Percentiles rank a stretch among this genome's conserved stretches.
These are phyloP conservation scores for Aptenodytes patagonicus DNA, from an alignment of 2,113 vertebrate species.

Conservation along the genomic window DNA sequence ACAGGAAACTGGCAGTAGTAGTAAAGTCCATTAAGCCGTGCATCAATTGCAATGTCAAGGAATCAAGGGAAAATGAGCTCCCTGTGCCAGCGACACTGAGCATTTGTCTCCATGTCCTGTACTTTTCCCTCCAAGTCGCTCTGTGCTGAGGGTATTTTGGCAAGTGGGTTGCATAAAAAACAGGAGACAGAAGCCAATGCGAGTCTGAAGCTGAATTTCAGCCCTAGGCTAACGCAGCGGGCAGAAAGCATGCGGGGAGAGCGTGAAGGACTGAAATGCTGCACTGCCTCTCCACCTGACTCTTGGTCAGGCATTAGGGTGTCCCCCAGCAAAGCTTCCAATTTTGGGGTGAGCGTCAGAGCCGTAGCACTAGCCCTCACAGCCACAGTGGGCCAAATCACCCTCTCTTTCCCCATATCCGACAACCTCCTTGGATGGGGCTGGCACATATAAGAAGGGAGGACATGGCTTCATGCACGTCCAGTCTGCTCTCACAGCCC, in stretches of 20 bases:
- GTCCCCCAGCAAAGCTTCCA: background rate
- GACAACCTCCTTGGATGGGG: background rate
- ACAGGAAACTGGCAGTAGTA: background rate
- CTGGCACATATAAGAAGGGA: background rate
- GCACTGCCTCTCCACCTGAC: fast-evolving
- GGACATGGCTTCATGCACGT: fast-evolving
- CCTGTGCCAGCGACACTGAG: background rate
- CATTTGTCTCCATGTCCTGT: background rate
- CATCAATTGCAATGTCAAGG: background rate
- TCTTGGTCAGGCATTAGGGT: background rate
- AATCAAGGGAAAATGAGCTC: background rate
- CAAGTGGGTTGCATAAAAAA: background rate
- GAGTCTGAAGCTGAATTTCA: background rate
- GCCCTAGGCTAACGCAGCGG: background rate
- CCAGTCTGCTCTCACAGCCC: background rate
- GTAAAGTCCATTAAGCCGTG: background rate
- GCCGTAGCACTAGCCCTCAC: background rate
- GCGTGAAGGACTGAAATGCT: background rate
- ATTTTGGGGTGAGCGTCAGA: fast-evolving
- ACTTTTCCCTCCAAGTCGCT: background rate
- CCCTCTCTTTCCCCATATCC: background rate
- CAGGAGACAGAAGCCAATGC: background rate
- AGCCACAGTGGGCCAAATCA: background rate
- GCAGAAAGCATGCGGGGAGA: fast-evolving
- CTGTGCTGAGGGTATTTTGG: background rate